These are phyloP conservation scores for Apamea sordens DNA, from an alignment of 2,888 invertebrate species.

Conservation along the genomic window DNA sequence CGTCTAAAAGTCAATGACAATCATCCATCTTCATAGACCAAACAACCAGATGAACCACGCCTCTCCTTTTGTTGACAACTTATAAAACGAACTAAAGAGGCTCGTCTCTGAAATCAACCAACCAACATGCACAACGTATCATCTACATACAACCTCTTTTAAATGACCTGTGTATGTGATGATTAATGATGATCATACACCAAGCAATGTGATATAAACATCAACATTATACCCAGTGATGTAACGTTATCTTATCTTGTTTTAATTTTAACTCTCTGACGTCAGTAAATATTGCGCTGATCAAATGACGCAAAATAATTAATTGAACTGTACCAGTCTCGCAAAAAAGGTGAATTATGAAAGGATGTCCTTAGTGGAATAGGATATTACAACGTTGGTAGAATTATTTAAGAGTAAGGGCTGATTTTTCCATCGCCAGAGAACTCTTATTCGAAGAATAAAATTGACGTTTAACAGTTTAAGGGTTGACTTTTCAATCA, in stretches of 20 bases:
- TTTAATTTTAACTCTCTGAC: slow-evolving; percentile 38
- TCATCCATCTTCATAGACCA: too few relatives aligned
- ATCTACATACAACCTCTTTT: neutral
- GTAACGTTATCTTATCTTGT: slow-evolving; percentile 41
- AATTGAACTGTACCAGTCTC: slow-evolving; percentile 7
- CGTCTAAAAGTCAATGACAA: too few relatives aligned
- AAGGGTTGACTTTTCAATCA: too few relatives aligned
- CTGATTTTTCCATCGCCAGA: too few relatives aligned
- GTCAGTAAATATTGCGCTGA: slow-evolving; percentile 31
- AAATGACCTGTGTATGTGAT: neutral
- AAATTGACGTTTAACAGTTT: too few relatives aligned
- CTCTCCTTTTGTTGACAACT: neutral
- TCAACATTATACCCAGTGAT: slow-evolving; percentile 19
- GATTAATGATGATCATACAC: slow-evolving; percentile 9
- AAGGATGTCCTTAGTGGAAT: neutral
- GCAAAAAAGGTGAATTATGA: neutral
- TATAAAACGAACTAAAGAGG: slow-evolving; percentile 1
- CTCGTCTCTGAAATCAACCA: slow-evolving; percentile 25
- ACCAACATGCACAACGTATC: neutral
- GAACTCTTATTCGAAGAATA: too few relatives aligned
- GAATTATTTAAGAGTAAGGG: neutral
- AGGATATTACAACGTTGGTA: neutral
- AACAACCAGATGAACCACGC: too few relatives aligned
- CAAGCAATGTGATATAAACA: slow-evolving; percentile 26
- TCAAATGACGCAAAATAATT: slow-evolving; percentile 33